phyloP scores from a whole-genome alignment of 2,888 invertebrate genomes.

The Leptopterna dolabrata region DNA sequence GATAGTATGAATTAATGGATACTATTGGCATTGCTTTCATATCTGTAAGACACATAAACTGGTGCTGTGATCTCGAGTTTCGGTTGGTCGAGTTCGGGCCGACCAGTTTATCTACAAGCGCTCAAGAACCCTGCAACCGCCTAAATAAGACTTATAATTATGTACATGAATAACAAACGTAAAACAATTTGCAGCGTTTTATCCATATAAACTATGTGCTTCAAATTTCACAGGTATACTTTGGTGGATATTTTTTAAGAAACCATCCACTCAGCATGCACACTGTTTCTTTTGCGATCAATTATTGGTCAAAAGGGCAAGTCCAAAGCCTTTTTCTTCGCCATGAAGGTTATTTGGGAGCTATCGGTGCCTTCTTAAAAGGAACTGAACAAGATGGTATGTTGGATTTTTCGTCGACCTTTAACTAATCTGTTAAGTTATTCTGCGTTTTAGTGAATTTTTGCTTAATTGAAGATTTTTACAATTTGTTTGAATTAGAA shows the following conservation, averaged over 20 bases:
- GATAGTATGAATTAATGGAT: too few relatives aligned
- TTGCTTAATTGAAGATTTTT: neutral
- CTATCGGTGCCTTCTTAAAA: conserved; percentile 77
- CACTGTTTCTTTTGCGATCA: conserved; percentile 75
- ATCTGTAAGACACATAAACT: too few relatives aligned
- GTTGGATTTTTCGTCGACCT: neutral
- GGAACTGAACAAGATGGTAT: conserved; percentile 72
- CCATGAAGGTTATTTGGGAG: conserved; percentile 78
- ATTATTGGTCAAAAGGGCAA: conserved; percentile 76
- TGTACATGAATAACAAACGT: too few relatives aligned
- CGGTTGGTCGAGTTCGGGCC: too few relatives aligned
- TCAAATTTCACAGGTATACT: conserved; percentile 70
- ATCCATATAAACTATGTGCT: too few relatives aligned
- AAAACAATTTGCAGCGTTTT: too few relatives aligned
- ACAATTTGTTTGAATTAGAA: too few relatives aligned
- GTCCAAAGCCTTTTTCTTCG: conserved; percentile 76
- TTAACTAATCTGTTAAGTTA: neutral
- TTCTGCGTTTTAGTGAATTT: neutral
- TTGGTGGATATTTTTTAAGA: conserved; percentile 77
- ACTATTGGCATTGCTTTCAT: too few relatives aligned
- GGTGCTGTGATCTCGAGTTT: too few relatives aligned
- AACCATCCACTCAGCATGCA: conserved; percentile 79
- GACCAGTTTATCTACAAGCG: too few relatives aligned
- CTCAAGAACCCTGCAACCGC: too few relatives aligned
- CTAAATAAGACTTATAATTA: too few relatives aligned